Evolutionary conservation across 2,888 invertebrate genomes (phyloP).

Genomic region (Ectemnius lituratus): DNA sequence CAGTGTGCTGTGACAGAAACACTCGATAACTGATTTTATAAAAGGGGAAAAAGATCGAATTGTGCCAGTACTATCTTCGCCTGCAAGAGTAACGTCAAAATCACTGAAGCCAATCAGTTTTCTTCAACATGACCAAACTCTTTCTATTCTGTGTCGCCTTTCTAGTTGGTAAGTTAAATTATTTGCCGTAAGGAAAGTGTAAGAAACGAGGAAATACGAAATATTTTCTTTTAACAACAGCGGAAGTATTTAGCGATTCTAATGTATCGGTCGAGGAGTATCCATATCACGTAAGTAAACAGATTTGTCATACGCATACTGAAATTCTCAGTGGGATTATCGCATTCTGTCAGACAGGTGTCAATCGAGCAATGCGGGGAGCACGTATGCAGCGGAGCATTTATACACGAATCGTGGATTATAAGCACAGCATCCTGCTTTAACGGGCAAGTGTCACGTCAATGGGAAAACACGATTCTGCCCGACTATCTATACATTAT

Average conservation of each 20-base stretch:
- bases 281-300: conserved; percentile 53
- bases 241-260: no score
- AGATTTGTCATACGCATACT: not conserved
- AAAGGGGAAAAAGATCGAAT: conserved; percentile 5
- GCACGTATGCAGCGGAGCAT: conserved; percentile 67
- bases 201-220: no score
- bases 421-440: conserved; percentile 65
- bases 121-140: conserved; percentile 27
- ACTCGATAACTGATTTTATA: conserved; percentile 11
- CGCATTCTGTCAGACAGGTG: conserved; percentile 43
- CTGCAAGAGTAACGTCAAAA: conserved; percentile 5
- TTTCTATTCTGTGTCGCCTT: conserved; percentile 30
- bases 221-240: no score
- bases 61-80: conserved; percentile 2
- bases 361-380: conserved; percentile 58
- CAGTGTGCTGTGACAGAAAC: conserved; percentile 31
- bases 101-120: conserved; percentile 8
- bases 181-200: not conserved
- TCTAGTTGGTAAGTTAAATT: conserved; percentile 32
- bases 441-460: conserved; percentile 45
- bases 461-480: not conserved
- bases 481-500: conserved; percentile 16
- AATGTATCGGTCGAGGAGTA: conserved; percentile 41
- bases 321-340: not conserved
- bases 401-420: conserved; percentile 65